These are phyloP conservation scores for cattle (Bos taurus) DNA, from an alignment of 2,113 vertebrate genomes.

Conservation along the genomic window ARS-UCD2.0 NC_037338.1:1551501-1552000, in stretches of 20 bases:
- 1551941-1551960: not conserved
- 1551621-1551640: not conserved
- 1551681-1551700: not conserved
- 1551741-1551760: not conserved
- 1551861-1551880: not conserved
- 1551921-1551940: not conserved
- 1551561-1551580: not conserved
- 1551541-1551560: not conserved
- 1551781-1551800: not conserved
- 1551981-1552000: not conserved
- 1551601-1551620: not conserved
- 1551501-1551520: not conserved
- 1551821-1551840: not conserved
- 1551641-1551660: not conserved
- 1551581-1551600: not conserved
- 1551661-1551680: not conserved
- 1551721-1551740: not conserved
- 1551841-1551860: not conserved
- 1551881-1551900: not conserved
- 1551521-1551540: not conserved
- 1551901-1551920: not conserved
- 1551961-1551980: not conserved
- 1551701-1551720: not conserved
- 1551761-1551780: not conserved
- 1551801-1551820: not conserved